Conservation (phyloP, 2,888 invertebrate species). For the Lasioglossum oenotherae region DNA sequence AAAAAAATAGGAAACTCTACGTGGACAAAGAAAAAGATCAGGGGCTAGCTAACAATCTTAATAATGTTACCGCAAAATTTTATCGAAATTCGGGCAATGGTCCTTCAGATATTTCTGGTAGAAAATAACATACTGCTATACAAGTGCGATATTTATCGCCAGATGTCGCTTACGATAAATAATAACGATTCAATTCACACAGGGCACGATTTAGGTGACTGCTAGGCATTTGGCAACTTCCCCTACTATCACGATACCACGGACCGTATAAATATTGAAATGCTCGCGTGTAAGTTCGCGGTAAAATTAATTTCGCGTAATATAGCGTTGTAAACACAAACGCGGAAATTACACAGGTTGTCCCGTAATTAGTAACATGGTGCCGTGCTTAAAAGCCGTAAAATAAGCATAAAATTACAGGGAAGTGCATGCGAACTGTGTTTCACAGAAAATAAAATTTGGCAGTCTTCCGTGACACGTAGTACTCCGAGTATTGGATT, state of each 20-base stretch:
- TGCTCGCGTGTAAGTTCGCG: background rate
- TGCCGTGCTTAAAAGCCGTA: background rate
- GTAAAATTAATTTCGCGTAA: background rate
- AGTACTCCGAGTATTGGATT: background rate
- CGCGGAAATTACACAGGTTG: background rate
- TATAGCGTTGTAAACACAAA: background rate
- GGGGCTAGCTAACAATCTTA: too few relatives aligned
- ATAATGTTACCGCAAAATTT: background rate
- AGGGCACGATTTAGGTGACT: background rate
- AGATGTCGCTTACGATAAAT: background rate
- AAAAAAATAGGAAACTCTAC: accelerated
- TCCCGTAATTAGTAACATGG: background rate
- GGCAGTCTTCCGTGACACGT: background rate
- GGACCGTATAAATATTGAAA: background rate
- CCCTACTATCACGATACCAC: background rate
- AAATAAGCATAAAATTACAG: background rate
- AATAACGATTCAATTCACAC: background rate
- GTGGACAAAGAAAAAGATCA: too few relatives aligned
- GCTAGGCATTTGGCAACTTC: background rate
- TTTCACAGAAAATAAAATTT: background rate
- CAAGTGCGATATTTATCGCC: background rate
- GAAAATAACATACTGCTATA: background rate
- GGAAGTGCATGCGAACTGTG: background rate
- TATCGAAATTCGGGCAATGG: background rate
- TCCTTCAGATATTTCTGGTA: background rate